A percentile compares a stretch with the other conserved stretches of the same genome.
These are phyloP conservation scores for Caenorhabditis sp. DNA, from an alignment of 2,888 invertebrate species.

Conservation along the genomic window DNA sequence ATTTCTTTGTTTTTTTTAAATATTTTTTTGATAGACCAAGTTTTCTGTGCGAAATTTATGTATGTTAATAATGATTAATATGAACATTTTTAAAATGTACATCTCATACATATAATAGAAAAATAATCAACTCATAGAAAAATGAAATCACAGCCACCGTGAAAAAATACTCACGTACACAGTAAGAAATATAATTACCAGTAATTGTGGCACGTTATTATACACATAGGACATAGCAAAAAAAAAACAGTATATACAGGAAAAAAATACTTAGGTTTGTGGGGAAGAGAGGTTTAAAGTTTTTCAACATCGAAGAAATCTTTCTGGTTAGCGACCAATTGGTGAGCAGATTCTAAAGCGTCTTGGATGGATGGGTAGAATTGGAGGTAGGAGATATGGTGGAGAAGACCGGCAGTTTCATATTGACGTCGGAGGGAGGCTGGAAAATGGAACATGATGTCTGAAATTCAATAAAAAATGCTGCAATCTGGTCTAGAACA, in stretches of 20 bases:
- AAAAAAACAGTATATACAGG: neutral
- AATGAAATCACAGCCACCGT: too few relatives aligned
- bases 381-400: conserved; percentile 26
- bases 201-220: too few relatives aligned
- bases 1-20: neutral
- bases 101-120: too few relatives aligned
- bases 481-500: too few relatives aligned
- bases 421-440: conserved; percentile 49
- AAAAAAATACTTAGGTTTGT: neutral
- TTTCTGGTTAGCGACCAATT: conserved; percentile 15
- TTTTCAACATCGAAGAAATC: conserved; percentile 23
- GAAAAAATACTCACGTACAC: too few relatives aligned
- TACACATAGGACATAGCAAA: too few relatives aligned
- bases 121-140: too few relatives aligned
- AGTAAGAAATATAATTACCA: too few relatives aligned
- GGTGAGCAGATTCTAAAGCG: conserved; percentile 33
- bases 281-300: neutral
- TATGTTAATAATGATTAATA: neutral
- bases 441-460: neutral
- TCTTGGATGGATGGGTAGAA: conserved; percentile 46
- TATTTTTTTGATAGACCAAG: neutral
- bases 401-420: conserved; percentile 36
- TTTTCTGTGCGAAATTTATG: neutral
- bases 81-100: neutral
- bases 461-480: too few relatives aligned